Evolutionary conservation across 92 coral and sea anemone genomes (phyloP), one percentile per base, ranked within the genome.

Genomic region (Palythoa heliodiscus): DNA sequence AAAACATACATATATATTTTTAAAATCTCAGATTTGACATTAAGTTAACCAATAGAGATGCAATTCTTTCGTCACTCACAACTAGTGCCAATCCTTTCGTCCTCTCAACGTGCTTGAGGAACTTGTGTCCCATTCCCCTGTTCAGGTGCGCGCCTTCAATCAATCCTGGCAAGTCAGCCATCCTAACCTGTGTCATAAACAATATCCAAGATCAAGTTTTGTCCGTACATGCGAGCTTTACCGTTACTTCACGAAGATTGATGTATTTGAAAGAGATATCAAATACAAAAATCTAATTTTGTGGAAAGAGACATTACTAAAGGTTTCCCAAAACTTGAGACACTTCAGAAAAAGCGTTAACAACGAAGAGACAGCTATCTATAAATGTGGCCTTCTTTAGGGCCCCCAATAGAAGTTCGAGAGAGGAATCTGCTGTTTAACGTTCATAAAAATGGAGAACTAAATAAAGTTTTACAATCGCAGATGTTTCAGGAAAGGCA

Each of bases 141-240:
- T 96, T 96, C 52, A 84, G 86, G 61, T 92, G 95, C 1, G 98
- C 98, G 67, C 98, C 98, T 86, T 96, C 98, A 54, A 96, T 90
- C 19, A 96, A 87, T 11, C 98, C 98, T 4, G 98, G 98, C 20
- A 96, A 90, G 82, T 96, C 98, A 23, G 95, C 98, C 83, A 96
- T 88, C 52, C 98, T 95, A 37, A 96, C 83, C 98, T 96, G 87
- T 50, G 50, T 25, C 54, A 25, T 60, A 81, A 37, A 7, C 5
- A 63, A 11, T 50, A 55, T 57, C 40, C 24, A 1, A 37, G 24
- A 55, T 12, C 19, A 37, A 14, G 69, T 6, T 11, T 17, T 29
- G 2, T 37, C 47, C 3, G 24, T 23, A 64, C 16, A 24, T 24
- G 13, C 15, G 17, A 57, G 63, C 19, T 29, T 29, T 29, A 29